phyloP scores from a whole-genome alignment of 2,113 vertebrate genomes.

The Daboia siamensis region DNA sequence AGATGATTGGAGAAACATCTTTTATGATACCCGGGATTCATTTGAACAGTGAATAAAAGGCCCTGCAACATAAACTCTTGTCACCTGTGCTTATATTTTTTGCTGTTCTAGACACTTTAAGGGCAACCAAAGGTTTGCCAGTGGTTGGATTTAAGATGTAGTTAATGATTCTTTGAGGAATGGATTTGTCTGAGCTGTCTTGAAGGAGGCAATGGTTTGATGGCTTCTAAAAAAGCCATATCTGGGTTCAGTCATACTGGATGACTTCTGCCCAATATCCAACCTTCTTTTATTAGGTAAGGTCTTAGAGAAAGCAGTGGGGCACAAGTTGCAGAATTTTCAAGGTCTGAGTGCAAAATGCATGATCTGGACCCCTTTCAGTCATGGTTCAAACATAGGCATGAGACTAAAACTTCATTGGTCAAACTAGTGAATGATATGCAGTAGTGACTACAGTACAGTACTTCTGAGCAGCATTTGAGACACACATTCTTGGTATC shows the following conservation, averaged over 20 bases:
- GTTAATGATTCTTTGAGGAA: too few species aligned
- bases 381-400: not conserved
- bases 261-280: not conserved
- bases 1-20: too few species aligned
- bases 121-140: too few species aligned
- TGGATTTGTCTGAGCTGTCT: not conserved
- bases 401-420: not conserved
- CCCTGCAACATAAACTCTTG: too few species aligned
- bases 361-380: not conserved
- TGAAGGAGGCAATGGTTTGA: not conserved
- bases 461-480: not conserved
- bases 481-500: not conserved
- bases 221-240: not conserved
- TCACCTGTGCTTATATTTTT: too few species aligned
- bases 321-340: not conserved
- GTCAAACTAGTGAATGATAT: not conserved
- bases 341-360: not conserved
- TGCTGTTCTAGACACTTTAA: too few species aligned
- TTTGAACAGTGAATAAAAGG: too few species aligned
- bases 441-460: not conserved
- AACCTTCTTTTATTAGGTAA: not conserved
- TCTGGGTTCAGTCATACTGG: not conserved
- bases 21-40: too few species aligned
- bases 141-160: too few species aligned
- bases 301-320: not conserved